A percentile compares a stretch with the other conserved stretches of the same genome.
phyloP scores from a whole-genome alignment of 2,797 vertebrate genomes.

The Allobates femoralis region DNA sequence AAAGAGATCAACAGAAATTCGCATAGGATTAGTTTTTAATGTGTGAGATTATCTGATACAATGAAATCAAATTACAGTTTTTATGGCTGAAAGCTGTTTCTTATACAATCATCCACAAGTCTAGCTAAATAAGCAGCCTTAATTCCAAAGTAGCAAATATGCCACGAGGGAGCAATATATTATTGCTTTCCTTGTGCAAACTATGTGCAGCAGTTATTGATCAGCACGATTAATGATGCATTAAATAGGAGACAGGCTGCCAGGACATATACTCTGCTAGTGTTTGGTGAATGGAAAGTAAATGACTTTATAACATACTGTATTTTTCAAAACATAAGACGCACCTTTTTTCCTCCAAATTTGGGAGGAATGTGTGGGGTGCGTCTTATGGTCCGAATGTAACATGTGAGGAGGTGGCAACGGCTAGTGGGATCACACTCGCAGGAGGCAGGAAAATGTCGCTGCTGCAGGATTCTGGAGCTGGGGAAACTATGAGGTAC shows the following conservation, averaged over 20 bases:
- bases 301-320: background rate
- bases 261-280: background rate
- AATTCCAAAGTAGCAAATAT: slow-evolving; percentile 17
- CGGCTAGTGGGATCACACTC: too few species aligned
- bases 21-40: slow-evolving; percentile 47
- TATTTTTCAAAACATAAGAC: too few species aligned
- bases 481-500: too few species aligned
- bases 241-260: background rate
- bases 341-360: too few species aligned
- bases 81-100: slow-evolving; percentile 16
- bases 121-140: slow-evolving; percentile 28
- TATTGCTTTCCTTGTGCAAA: background rate
- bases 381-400: too few species aligned
- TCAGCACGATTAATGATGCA: background rate
- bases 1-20: slow-evolving; percentile 35
- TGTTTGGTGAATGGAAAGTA: background rate
- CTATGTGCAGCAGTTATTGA: slow-evolving; percentile 16
- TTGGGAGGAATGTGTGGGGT: too few species aligned
- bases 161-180: slow-evolving; percentile 13
- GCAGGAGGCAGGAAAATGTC: too few species aligned
- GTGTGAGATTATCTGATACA: slow-evolving; percentile 45
- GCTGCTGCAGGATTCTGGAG: too few species aligned
- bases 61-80: slow-evolving; percentile 49
- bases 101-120: background rate
- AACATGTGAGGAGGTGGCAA: too few species aligned